Conservation (phyloP, 2,113 vertebrate genomes). For the Bos taurus region ARS-UCD2.0 NC_037350.1:4071001-4071500, state of each 20-base stretch:
- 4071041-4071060: neutral
- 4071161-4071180: slow-evolving; percentile 60
- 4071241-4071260: slow-evolving; percentile 55
- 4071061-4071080: neutral
- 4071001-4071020: neutral
- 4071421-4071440: slow-evolving; percentile 43
- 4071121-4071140: neutral
- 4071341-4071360: slow-evolving; percentile 53
- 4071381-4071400: slow-evolving; percentile 38
- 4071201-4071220: slow-evolving; percentile 63
- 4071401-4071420: neutral
- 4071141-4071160: slow-evolving; percentile 47
- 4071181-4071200: slow-evolving; percentile 61
- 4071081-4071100: neutral
- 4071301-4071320: slow-evolving; percentile 55
- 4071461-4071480: slow-evolving; percentile 39
- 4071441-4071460: slow-evolving; percentile 36
- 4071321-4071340: slow-evolving; percentile 50
- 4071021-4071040: neutral
- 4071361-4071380: slow-evolving; percentile 35
- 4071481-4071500: slow-evolving; percentile 58
- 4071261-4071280: slow-evolving; percentile 62
- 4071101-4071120: neutral
- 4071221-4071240: slow-evolving; percentile 49
- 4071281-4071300: slow-evolving; percentile 69